Evolutionary conservation across 2,797 vertebrate species (phyloP).

Genomic region (Telmatherina bonti): DNA sequence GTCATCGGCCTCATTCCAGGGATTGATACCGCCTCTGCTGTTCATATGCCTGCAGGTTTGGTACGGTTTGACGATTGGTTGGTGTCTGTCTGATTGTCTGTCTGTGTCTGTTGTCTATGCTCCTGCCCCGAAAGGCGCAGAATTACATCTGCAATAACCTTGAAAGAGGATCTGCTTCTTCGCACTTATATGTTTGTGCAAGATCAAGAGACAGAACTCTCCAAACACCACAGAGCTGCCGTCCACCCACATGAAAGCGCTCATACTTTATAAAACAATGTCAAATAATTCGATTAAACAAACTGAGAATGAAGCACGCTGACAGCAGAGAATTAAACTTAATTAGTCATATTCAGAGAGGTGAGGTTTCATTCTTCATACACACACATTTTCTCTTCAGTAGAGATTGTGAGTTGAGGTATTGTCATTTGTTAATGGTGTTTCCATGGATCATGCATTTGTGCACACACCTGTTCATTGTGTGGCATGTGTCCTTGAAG

Average conservation of each 20-base stretch:
- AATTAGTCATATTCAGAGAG: constrained; percentile 12
- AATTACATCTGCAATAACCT: constrained; percentile 66
- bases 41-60: constrained; percentile 76
- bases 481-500: constrained; percentile 28
- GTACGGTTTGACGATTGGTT: constrained; percentile 48
- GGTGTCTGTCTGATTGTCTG: constrained; percentile 59
- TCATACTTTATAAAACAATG: constrained; percentile 26
- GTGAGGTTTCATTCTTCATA: constrained; percentile 28
- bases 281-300: constrained; percentile 26
- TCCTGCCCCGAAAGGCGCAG: constrained; percentile 42
- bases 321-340: constrained; percentile 12
- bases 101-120: constrained; percentile 47
- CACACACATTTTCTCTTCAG: constrained; percentile 27
- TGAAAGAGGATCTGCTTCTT: constrained; percentile 49
- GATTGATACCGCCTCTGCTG: constrained; percentile 77
- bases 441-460: constrained; percentile 11
- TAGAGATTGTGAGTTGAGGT: constrained; percentile 46
- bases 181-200: constrained; percentile 28
- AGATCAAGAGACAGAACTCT: constrained; percentile 7
- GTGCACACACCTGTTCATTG: constrained; percentile 25
- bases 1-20: constrained; percentile 79
- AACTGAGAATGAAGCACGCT: constrained; percentile 17
- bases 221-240: constrained; percentile 33
- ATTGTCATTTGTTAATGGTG: constrained; percentile 57
- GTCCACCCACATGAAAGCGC: constrained; percentile 48